Percentiles rank a stretch among this genome's conserved stretches.
These are phyloP conservation scores for Pasiphila rectangulata DNA, from an alignment of 2,888 invertebrate species.

Conservation along the genomic window DNA sequence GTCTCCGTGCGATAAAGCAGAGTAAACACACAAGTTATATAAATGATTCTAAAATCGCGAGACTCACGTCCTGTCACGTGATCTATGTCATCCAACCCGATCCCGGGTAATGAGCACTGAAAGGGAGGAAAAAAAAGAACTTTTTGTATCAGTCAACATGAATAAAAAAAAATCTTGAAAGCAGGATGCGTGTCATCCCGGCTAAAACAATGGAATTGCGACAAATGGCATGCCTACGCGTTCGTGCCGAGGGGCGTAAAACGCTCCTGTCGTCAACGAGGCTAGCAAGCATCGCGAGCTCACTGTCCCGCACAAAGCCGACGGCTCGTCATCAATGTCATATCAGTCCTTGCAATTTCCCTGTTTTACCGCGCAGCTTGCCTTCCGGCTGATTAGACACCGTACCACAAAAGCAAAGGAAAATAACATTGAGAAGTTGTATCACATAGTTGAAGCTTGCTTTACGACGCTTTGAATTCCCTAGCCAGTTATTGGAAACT, in stretches of 20 bases:
- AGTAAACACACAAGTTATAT: constrained; percentile 51
- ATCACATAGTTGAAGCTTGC: constrained; percentile 11
- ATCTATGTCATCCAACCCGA: constrained; percentile 19
- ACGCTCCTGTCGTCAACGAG: constrained; percentile 31
- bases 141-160: constrained; percentile 14
- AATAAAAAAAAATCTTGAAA: constrained; percentile 8
- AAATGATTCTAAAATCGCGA: constrained; percentile 54
- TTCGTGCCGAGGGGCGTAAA: constrained; percentile 27
- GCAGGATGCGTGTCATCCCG: constrained; percentile 5
- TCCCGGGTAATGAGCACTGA: constrained; percentile 21
- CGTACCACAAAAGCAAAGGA: constrained; percentile 15
- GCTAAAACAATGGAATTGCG: constrained; percentile 12
- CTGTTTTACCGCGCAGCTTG: constrained; percentile 18
- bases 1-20: constrained; percentile 44
- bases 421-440: constrained; percentile 11
- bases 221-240: constrained; percentile 22
- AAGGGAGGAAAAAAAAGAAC: constrained; percentile 12
- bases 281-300: constrained; percentile 30
- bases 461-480: constrained; percentile 11
- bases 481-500: constrained; percentile 12
- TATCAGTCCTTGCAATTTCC: constrained; percentile 23
- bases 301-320: constrained; percentile 34
- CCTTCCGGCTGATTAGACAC: constrained; percentile 25
- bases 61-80: constrained; percentile 33
- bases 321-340: constrained; percentile 38